Base-by-base conservation (phyloP, 2,888 invertebrate genomes). In the Parnassius apollo region DNA sequence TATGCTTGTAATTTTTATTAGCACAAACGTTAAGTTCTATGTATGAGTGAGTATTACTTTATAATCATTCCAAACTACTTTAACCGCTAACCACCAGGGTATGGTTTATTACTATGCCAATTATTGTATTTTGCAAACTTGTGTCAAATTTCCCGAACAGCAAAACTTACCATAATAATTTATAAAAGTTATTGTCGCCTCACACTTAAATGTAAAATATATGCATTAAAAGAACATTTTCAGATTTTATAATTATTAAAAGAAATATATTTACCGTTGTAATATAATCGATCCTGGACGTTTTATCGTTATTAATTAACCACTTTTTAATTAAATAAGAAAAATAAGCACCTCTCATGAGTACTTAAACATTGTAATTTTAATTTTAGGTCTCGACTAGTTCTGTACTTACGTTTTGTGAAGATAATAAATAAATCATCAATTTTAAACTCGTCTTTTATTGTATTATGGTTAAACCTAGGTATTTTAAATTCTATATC, bases 351-450 rank as follows among this genome's bases (percentile, higher is more conserved):
- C 77, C 74, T 71, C 68, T 75, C 69, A 68, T 77, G 75, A 72
- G 78, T 83, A 85, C 82, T 83, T 85, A 83, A 83, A 73, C 75
- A 81, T 71, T 78, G 67, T 84, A 81, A 80, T 77, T 80, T 83
- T 79, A 35, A 74, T 71, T 62, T 85, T 84, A 83, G 82, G 81
- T 82, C 81, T 87, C 86, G 83, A 85, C 81, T 86, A 87, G 83
- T 77, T 78, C 74, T 75, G 75, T 88, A 85, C 72, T 71, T 72
- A 69, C 63, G 62, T 67, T 71, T 69, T 68, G 65, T 75, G 76
- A 74, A 74, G 77, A 77, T 82, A 80, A 82, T 86, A 81, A 88
- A 87, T 86, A 86, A 86, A 87, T 73, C 75, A 79, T 80, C 78
- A 80, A 78, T 80, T 81, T 80, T 76, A 76, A 60, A 48, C 54